phyloP scores from a whole-genome alignment of 2,888 invertebrate species.

The Dorcus parallelipipedus region DNA sequence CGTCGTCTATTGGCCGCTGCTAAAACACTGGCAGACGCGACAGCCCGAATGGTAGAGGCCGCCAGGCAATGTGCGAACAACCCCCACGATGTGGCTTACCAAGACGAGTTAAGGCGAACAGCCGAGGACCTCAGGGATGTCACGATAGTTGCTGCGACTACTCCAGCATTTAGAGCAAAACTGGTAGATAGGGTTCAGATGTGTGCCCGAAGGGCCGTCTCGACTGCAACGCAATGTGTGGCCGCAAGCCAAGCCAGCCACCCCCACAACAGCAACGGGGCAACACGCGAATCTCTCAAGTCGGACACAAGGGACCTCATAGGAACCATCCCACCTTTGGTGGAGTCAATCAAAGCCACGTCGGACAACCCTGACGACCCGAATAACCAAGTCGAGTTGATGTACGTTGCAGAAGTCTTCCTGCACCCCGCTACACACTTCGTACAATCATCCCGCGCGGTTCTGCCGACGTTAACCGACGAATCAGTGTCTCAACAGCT shows the following conservation, averaged over 20 bases:
- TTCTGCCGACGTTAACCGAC: conserved; percentile 79
- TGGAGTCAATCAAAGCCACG: conserved; percentile 74
- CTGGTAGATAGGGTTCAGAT: conserved; percentile 54
- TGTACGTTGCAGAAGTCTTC: conserved; percentile 81
- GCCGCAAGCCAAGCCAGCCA: conserved; percentile 82
- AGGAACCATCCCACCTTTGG: conserved; percentile 76
- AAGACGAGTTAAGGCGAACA: conserved; percentile 79
- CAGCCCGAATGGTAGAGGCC: conserved; percentile 94
- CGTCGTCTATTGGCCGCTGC: conserved; percentile 90
- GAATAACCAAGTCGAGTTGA: conserved; percentile 73
- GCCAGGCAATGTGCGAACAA: conserved; percentile 88
- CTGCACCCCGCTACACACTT: conserved; percentile 65
- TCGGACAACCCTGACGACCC: conserved; percentile 68
- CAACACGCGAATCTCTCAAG: conserved; percentile 68
- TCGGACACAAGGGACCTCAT: conserved; percentile 71
- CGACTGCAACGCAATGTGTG: conserved; percentile 88
- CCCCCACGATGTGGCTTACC: conserved; percentile 77
- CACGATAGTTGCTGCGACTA: conserved; percentile 78
- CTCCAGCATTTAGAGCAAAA: conserved; percentile 70
- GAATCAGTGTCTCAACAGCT: conserved; percentile 74
- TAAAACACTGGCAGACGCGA: conserved; percentile 92
- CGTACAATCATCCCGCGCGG: conserved; percentile 73
- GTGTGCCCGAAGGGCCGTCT: conserved; percentile 75
- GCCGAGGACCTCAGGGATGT: conserved; percentile 93
- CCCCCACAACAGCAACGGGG: conserved; percentile 66